Evolutionary conservation across 2,113 vertebrate genomes (phyloP), one percentile per base, ranked within the genome.

Genomic region (Amia ocellicauda): DNA sequence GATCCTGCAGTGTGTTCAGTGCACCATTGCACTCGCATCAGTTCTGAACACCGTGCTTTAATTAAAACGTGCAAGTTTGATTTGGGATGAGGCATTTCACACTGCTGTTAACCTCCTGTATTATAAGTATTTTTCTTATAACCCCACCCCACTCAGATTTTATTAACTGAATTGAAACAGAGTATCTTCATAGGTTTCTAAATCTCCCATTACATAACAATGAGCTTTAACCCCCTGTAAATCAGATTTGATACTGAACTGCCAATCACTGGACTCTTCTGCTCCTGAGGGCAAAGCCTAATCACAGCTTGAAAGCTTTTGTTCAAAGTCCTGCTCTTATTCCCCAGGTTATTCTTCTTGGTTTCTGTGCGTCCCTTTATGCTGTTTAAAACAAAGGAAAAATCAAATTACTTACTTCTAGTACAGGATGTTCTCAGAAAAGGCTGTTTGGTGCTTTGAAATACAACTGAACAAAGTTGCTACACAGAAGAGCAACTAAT

Each of bases 231-330:
- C 31, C 31, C 31, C 31, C n/a, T n/a, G n/a, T n/a, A n/a, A n/a
- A n/a, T n/a, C n/a, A 22, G 26, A 64, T 4, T 17, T 11, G 5
- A 13, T 4, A 57, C 13, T 10, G 4, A 13, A 31, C 45, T 17
- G 59, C 67, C 74, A 62, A 49, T 23, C 36, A 9, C 22, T 10
- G 40, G 54, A 42, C 67, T 40, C 40, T 50, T 27, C n/a, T 27
- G 68, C 14, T 72, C 70, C 36, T 63, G 70, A 1, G 70, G 62
- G 29, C 70, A 68, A 49, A 76, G 62, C 17, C 50, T 60, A n/a
- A 76, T 64, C 41, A 70, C 65, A 16, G 72, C 74, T 47, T 49
- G 68, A 56, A 76, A 72, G 57, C 55, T 70, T 54, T 62, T 72
- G 47, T 16, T 52, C 2, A 28, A 47, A 26, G 9, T 28, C 31